These are phyloP conservation scores for Empidonax traillii DNA, from an alignment of 2,113 vertebrate species.

Conservation along the genomic window DNA sequence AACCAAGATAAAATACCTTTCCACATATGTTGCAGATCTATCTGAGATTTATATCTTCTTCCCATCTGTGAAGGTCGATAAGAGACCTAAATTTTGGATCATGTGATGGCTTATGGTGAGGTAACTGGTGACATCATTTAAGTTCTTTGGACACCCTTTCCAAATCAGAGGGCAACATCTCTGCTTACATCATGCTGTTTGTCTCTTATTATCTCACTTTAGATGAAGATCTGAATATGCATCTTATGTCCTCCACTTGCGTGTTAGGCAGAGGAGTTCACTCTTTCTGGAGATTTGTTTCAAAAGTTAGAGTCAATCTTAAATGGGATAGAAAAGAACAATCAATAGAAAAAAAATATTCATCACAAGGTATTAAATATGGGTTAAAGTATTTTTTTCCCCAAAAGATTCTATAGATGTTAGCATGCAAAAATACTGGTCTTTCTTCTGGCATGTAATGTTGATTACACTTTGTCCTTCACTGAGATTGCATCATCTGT, in stretches of 20 bases:
- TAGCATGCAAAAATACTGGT: not conserved
- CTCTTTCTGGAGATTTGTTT: not conserved
- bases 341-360: not conserved
- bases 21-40: constrained; percentile 9
- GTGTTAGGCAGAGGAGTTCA: not conserved
- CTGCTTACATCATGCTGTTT: not conserved
- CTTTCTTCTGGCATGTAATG: not conserved
- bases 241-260: not conserved
- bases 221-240: not conserved
- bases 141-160: constrained; percentile 1
- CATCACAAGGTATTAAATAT: not conserved
- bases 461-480: not conserved
- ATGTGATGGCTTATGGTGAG: not conserved
- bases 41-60: constrained; percentile 49
- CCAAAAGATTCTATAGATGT: not conserved
- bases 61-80: constrained; percentile 8
- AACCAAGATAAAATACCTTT: constrained; percentile 43
- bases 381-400: not conserved
- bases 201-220: not conserved
- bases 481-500: not conserved
- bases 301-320: not conserved
- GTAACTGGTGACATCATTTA: not conserved
- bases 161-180: not conserved
- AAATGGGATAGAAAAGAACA: not conserved
- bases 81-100: not conserved